Conservation (phyloP, 2,797 vertebrate genomes). For the Gymnothorax javanicus region DNA sequence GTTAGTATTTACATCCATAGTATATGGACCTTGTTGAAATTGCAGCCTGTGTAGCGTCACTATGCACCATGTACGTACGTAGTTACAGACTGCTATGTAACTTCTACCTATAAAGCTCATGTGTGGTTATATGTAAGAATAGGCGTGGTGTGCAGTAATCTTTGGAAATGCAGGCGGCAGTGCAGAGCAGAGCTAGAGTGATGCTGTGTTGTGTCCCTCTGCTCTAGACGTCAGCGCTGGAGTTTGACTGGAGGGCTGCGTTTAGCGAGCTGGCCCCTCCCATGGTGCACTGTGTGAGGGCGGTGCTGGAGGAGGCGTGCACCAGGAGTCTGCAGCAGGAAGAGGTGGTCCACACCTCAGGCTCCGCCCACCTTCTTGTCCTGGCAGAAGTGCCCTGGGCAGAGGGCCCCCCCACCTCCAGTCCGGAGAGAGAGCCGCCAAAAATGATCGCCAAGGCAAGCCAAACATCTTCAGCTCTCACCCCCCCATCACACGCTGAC, state of each 20-base stretch:
- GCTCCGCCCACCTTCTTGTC: constrained; percentile 61
- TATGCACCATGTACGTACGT: too few relatives aligned
- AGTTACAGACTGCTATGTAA: too few relatives aligned
- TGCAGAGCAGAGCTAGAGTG: not conserved
- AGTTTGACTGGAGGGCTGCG: constrained; percentile 88
- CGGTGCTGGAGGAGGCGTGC: constrained; percentile 81
- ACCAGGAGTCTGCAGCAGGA: constrained; percentile 81
- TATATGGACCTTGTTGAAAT: too few relatives aligned
- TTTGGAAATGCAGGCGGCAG: too few relatives aligned
- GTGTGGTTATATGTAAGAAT: too few relatives aligned
- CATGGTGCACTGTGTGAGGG: constrained; percentile 81
- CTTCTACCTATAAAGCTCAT: too few relatives aligned
- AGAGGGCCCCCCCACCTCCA: constrained; percentile 63
- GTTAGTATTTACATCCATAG: too few relatives aligned
- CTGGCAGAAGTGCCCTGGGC: constrained; percentile 60
- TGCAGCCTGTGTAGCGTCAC: too few relatives aligned
- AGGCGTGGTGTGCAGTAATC: too few relatives aligned
- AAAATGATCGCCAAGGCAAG: constrained; percentile 87
- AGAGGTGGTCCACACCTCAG: constrained; percentile 68
- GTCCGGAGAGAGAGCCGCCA: constrained; percentile 77
- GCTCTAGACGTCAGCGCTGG: constrained; percentile 74
- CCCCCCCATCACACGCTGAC: not conserved
- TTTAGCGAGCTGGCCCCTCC: constrained; percentile 81
- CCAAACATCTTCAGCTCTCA: constrained; percentile 36
- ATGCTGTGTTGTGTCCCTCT: constrained; percentile 30